Evolutionary conservation across 2,113 vertebrate species (phyloP).

Genomic region (Prunella himalayana): DNA sequence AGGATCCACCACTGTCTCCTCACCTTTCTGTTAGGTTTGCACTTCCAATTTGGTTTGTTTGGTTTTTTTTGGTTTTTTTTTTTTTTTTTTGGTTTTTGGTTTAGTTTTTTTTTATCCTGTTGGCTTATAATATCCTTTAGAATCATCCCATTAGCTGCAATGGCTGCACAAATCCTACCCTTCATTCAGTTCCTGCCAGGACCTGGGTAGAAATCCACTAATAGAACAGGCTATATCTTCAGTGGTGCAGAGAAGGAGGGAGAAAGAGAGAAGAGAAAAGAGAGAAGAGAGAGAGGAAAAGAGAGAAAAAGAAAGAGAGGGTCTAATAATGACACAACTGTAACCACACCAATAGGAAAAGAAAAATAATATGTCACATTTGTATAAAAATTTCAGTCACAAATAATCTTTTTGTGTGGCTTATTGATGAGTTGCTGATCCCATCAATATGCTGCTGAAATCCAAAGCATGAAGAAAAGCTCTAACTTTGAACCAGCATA

Average conservation of each 20-base stretch:
- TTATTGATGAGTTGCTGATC: not conserved
- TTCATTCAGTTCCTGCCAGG: not conserved
- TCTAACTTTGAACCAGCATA: not conserved
- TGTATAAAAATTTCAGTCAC: not conserved
- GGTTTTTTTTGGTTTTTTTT: not conserved
- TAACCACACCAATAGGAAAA: not conserved
- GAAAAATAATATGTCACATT: not conserved
- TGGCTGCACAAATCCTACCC: not conserved
- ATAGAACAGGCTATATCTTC: not conserved
- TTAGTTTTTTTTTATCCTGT: not conserved
- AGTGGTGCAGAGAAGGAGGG: not conserved
- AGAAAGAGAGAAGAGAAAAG: not conserved
- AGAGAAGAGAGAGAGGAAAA: not conserved
- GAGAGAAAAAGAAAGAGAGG: not conserved
- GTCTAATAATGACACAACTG: not conserved
- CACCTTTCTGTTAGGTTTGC: not conserved
- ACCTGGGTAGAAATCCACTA: not conserved
- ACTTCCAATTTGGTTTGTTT: not conserved
- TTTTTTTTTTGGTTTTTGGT: too few species aligned
- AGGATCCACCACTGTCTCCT: not conserved
- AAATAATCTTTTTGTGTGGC: not conserved
- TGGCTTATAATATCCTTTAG: not conserved
- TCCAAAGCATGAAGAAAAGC: not conserved
- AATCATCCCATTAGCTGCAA: not conserved
- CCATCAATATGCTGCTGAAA: not conserved